Evolutionary conservation across 2,888 invertebrate genomes (phyloP), one percentile per base, ranked within the genome.

Genomic region (Horisme vitalbata): DNA sequence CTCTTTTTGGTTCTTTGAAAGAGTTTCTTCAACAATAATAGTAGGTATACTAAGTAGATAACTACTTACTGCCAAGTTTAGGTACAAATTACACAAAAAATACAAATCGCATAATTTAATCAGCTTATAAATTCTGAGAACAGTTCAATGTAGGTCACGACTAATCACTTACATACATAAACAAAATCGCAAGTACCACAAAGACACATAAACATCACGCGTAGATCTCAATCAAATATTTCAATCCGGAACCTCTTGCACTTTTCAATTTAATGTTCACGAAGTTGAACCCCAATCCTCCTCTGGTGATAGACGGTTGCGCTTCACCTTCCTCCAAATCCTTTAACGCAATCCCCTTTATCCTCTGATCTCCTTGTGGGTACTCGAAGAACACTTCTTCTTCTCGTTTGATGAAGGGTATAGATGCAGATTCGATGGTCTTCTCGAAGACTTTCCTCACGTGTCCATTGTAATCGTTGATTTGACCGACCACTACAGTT

Each of bases 201-300:
- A n/a, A n/a, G n/a, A n/a, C n/a, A n/a, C 6, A 24, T 7, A 10
- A 2, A 11, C 12, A 2, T 8, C n/a, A 89, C 45, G 83, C 90
- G 54, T 78, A 90, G 14, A 90, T 77, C 60, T 83, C 83, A 8
- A 90, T 71, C 0, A 69, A 48, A 54, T 59, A 90, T 31, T 71
- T 81, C 12, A 73, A 78, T 0, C 89, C 86, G 0, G 83, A 79
- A 0, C 85, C 81, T 0, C 87, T 55, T 48, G 82, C 83, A 37
- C 90, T 88, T 50, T 86, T 88, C 59, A 90, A 43, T 32, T 88
- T 86, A 1, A 90, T 75, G 8, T 80, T 76, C 1, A 75, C 90
- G 32, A 67, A 80, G 12, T 71, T 66, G 45, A 83, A 79, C 0
- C 88, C 88, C 0, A 90, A 57, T 0, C 90, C 90, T 0, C 90